phyloP scores from a whole-genome alignment of 1,140 invertebrate species.

The Augochlora pura region DNA sequence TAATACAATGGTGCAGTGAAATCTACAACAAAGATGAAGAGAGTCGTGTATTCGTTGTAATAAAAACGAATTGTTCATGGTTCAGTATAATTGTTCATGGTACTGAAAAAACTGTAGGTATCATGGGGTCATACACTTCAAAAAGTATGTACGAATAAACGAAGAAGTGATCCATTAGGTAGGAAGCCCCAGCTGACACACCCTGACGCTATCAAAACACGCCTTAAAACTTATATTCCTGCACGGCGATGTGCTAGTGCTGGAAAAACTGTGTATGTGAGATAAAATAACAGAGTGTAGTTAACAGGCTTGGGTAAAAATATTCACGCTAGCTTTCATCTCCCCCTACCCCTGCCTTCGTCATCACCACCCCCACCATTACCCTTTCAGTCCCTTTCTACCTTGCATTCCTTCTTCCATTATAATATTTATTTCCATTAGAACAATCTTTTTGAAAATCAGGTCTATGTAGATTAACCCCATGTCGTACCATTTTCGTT shows the following conservation, averaged over 20 bases:
- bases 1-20: too few species aligned
- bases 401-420: constrained; percentile 26
- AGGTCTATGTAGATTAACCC: too few species aligned
- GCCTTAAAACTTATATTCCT: constrained; percentile 77
- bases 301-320: constrained; percentile 75
- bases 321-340: constrained; percentile 70
- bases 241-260: constrained; percentile 50
- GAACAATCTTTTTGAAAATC: not conserved
- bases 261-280: constrained; percentile 70
- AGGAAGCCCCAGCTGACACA: constrained; percentile 74
- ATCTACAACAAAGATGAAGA: too few species aligned
- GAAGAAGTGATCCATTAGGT: constrained; percentile 75
- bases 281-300: constrained; percentile 76
- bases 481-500: too few species aligned
- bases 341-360: not conserved
- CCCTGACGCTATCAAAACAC: constrained; percentile 77
- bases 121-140: constrained; percentile 61
- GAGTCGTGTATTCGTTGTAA: too few species aligned
- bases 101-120: constrained; percentile 35
- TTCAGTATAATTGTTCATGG: not conserved
- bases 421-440: not conserved
- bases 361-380: not conserved
- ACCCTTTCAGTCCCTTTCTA: constrained; percentile 27
- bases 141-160: constrained; percentile 66
- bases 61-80: not conserved